Evolutionary conservation across 2,888 invertebrate species (phyloP).

Genomic region (Spisula subtruncata): DNA sequence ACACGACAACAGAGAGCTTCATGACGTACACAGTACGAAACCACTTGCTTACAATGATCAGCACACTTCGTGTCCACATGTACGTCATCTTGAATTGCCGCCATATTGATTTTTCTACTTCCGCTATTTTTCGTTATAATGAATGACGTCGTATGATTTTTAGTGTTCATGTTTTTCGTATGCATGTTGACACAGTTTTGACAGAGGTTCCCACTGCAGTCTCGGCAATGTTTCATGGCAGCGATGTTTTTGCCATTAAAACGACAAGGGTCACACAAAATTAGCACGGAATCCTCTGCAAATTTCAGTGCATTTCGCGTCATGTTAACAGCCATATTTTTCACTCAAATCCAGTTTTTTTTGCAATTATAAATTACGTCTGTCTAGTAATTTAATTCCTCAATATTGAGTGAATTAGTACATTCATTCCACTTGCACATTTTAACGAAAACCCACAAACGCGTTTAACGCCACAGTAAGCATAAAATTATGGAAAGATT

Average conservation of each 20-base stretch:
- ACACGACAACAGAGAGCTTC: slow-evolving; percentile 44
- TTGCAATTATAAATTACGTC: too few species aligned
- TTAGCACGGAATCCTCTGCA: slow-evolving; percentile 32
- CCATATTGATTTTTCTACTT: background rate
- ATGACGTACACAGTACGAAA: slow-evolving; percentile 43
- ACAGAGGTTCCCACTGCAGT: slow-evolving; percentile 52
- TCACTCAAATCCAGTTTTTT: too few species aligned
- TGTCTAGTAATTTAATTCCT: too few species aligned
- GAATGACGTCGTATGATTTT: slow-evolving; percentile 38
- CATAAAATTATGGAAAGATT: too few species aligned
- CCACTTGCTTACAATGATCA: slow-evolving; percentile 38
- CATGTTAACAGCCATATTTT: slow-evolving; percentile 27
- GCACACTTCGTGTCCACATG: slow-evolving; percentile 39
- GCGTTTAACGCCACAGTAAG: too few species aligned
- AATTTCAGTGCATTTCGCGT: slow-evolving; percentile 12
- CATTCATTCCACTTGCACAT: too few species aligned
- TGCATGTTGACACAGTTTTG: slow-evolving; percentile 45
- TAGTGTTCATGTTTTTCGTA: slow-evolving; percentile 28
- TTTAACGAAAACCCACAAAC: too few species aligned
- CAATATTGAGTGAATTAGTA: too few species aligned
- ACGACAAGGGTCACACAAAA: slow-evolving; percentile 51
- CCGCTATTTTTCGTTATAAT: slow-evolving; percentile 26
- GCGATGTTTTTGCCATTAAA: slow-evolving; percentile 37
- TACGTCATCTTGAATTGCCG: background rate
- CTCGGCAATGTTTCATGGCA: slow-evolving; percentile 49